phyloP scores from a whole-genome alignment of 92 coral and sea anemone species.

The Chrysogorgia sp. region DNA sequence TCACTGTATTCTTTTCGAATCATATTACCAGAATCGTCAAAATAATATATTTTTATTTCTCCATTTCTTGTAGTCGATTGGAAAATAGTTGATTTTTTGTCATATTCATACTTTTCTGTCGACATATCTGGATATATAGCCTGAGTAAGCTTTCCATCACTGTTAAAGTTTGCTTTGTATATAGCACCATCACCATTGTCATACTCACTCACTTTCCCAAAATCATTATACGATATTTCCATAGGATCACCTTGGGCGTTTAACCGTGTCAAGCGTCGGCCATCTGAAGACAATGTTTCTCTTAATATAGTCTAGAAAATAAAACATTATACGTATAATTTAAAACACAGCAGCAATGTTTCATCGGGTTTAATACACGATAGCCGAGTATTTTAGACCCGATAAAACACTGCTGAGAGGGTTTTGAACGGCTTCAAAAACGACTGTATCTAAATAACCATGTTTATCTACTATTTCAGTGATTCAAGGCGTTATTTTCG shows the following conservation, averaged over 20 bases:
- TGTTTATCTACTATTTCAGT: too few relatives aligned
- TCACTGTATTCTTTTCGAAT: conserved; percentile 25
- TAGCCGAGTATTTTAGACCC: too few relatives aligned
- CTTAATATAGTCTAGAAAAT: conserved; percentile 55
- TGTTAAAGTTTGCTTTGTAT: conserved; percentile 57
- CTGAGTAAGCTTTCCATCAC: conserved; percentile 21
- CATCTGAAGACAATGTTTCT: conserved; percentile 40
- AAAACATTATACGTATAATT: too few relatives aligned
- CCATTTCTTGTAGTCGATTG: conserved; percentile 62
- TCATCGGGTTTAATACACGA: too few relatives aligned
- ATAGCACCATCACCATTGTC: conserved; percentile 52
- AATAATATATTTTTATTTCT: background rate
- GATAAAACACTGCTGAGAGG: too few relatives aligned
- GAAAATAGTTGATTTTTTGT: conserved; percentile 33
- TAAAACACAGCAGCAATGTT: too few relatives aligned
- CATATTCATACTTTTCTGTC: conserved; percentile 55
- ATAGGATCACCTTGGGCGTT: conserved; percentile 66
- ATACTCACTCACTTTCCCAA: background rate
- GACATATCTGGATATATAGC: conserved; percentile 68
- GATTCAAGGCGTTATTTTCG: too few relatives aligned
- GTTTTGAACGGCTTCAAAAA: too few relatives aligned
- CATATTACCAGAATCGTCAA: background rate
- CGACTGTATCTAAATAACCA: too few relatives aligned
- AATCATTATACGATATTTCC: background rate
- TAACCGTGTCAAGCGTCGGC: conserved; percentile 47